A percentile compares a stretch with the other conserved stretches of the same genome.
Conservation (phyloP, 1,140 invertebrate species). For the Magallana ariakensis region DNA sequence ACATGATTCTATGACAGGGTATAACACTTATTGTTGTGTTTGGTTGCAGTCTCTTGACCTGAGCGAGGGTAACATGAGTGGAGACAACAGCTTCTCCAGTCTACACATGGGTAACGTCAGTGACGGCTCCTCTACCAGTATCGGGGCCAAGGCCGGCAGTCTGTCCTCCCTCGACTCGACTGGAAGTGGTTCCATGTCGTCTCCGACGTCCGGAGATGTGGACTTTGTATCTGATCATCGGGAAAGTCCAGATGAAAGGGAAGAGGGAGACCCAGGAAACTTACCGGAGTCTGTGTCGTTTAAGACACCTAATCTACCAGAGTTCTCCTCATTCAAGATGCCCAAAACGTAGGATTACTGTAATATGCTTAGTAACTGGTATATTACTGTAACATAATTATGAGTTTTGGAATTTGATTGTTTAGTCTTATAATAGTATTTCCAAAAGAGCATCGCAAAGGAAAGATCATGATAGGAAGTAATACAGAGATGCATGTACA, state of each 20-base stretch:
- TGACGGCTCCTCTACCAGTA: slow-evolving; percentile 1
- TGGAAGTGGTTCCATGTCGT: neutral
- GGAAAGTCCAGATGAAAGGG: slow-evolving; percentile 1
- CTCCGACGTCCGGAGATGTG: neutral
- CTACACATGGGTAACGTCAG: slow-evolving; percentile 7
- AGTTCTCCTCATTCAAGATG: slow-evolving; percentile 56
- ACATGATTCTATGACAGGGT: no score
- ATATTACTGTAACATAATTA: no score
- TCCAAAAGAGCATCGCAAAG: no score
- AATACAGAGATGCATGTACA: no score
- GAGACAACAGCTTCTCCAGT: neutral
- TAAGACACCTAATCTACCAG: slow-evolving; percentile 50
- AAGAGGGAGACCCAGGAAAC: neutral
- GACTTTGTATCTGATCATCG: neutral
- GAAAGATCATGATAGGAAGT: no score
- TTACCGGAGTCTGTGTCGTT: slow-evolving; percentile 1
- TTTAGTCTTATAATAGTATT: no score
- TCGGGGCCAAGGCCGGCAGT: slow-evolving; percentile 11
- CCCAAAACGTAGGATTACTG: slow-evolving; percentile 31
- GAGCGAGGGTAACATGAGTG: neutral
- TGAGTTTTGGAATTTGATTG: no score
- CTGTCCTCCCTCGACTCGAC: neutral
- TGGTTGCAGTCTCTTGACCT: neutral
- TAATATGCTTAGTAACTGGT: no score
- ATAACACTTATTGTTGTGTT: no score